Percentiles rank a stretch among this genome's conserved stretches.
These are phyloP conservation scores for Pteronura brasiliensis DNA, from an alignment of 2,113 vertebrate genomes.

Conservation along the genomic window DNA sequence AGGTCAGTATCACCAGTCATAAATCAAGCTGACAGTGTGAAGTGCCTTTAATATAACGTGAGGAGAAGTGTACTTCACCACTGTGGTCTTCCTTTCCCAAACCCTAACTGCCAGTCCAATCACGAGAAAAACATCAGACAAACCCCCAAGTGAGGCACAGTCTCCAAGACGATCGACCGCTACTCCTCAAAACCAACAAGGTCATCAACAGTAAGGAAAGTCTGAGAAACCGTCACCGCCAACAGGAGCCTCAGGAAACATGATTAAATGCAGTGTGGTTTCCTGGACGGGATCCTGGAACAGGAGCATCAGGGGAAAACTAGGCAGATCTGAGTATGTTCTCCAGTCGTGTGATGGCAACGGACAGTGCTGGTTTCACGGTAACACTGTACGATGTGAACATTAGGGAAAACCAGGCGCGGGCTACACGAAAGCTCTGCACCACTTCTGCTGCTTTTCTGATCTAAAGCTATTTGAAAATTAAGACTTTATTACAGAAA, in stretches of 20 bases:
- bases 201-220: neutral
- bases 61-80: neutral
- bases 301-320: neutral
- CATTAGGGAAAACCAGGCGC: neutral
- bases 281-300: neutral
- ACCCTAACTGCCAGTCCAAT: neutral
- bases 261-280: accelerated
- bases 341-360: accelerated
- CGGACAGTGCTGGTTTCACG: accelerated
- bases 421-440: accelerated
- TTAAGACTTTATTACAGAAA: neutral
- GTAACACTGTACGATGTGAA: accelerated
- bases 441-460: neutral
- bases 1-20: neutral
- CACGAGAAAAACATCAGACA: neutral
- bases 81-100: neutral
- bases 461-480: neutral
- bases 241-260: neutral
- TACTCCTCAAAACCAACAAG: neutral
- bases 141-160: neutral
- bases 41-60: neutral
- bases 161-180: neutral
- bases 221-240: neutral
- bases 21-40: neutral
- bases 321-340: neutral